Conservation (phyloP, 2,888 invertebrate species). For the Drosophila neonasuta region DNA sequence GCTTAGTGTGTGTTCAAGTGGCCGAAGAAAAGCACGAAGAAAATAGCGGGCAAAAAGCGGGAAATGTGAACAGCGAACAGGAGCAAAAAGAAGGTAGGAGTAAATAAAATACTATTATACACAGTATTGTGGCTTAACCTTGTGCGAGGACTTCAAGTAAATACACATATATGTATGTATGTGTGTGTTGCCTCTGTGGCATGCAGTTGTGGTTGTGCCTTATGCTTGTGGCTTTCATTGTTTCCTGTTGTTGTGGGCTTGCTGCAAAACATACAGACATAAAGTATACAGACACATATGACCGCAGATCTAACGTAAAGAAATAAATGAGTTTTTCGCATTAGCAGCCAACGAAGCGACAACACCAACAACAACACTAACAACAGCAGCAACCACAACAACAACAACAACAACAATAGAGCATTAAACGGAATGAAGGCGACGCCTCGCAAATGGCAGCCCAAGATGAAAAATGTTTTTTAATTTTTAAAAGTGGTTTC, state of each 20-base stretch:
- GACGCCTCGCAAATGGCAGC: slow-evolving; percentile 65
- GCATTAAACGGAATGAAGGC: slow-evolving; percentile 58
- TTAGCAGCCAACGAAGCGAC: slow-evolving; percentile 75
- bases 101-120: slow-evolving; percentile 51
- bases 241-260: slow-evolving; percentile 48
- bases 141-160: slow-evolving; percentile 62
- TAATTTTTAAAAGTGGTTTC: slow-evolving; percentile 81
- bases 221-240: slow-evolving; percentile 44
- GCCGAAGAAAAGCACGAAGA: slow-evolving; percentile 22
- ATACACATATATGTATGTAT: slow-evolving; percentile 30
- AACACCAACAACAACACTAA: slow-evolving; percentile 42
- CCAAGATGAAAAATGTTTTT: slow-evolving; percentile 80
- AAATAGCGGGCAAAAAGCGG: background rate
- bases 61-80: background rate
- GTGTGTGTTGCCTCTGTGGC: slow-evolving; percentile 4
- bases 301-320: slow-evolving; percentile 74
- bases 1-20: slow-evolving; percentile 64
- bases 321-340: slow-evolving; percentile 77
- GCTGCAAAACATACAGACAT: slow-evolving; percentile 18
- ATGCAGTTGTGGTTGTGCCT: slow-evolving; percentile 39
- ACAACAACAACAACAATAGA: slow-evolving; percentile 47
- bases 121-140: slow-evolving; percentile 65
- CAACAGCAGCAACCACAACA: slow-evolving; percentile 31
- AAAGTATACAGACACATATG: slow-evolving; percentile 39
- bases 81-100: slow-evolving; percentile 15